Evolutionary conservation across 2,797 vertebrate genomes (phyloP), one percentile per base, ranked within the genome.

Genomic region (Pseudochromis fuscus): DNA sequence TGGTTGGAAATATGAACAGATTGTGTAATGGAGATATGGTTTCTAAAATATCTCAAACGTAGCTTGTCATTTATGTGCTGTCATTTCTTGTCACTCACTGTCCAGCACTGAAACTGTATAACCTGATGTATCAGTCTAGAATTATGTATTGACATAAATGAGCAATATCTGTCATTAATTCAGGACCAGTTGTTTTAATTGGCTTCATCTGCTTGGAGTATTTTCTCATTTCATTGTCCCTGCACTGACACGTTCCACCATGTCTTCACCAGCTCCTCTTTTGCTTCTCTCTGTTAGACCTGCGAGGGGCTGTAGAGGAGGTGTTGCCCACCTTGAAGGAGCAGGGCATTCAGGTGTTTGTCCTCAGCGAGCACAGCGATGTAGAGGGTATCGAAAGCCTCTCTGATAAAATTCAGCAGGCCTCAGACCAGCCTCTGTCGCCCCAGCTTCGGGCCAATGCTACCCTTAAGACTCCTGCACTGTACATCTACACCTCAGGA

Each of bases 401-500:
- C 58, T 85, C 88, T 1, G 93, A 95, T 62, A 95, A 95, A 86
- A 89, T 96, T 15, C 91, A 92, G 5, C 84, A 89, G 59, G 92
- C 91, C 6, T 96, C 95, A 0, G 88, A 95, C 9, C 81, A 95
- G 30, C 84, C 95, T 15, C 65, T 91, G 53, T 94, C 95, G 0
- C 86, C 82, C 21, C 90, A 95, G 1, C 93, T 95, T 88, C 93
- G 95, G 70, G 90, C 93, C 38, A 89, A 92, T 57, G 19, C 94
- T 42, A 90, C 69, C 35, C 56, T 86, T 1, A 89, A 90, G 77
- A 94, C 87, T 37, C 91, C 95, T 12, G 95, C 94, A 0, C 7
- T 95, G 28, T 97, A 96, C 73, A 96, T 98, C 79, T 98, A 95
- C 86, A 98, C 97, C 23, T 98, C 97, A 38, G 97, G 97, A 71